Conservation (phyloP, 2,797 vertebrate species). For the Novumbra hubbsi region DNA sequence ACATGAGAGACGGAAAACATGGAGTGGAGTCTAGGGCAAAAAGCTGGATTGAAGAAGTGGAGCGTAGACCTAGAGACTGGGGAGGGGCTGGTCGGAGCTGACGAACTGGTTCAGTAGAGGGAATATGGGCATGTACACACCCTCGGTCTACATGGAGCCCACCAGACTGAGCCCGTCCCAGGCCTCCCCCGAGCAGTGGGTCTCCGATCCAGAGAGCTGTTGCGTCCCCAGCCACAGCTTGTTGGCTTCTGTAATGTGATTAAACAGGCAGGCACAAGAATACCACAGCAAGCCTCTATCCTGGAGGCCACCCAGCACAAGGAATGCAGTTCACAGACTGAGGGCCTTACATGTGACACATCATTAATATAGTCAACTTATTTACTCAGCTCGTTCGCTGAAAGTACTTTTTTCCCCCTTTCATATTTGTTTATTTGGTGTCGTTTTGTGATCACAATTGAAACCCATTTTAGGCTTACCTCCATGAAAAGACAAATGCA, state of each 20-base stretch:
- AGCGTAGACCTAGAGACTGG: background rate
- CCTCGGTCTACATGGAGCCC: background rate
- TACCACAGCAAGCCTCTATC: constrained; percentile 61
- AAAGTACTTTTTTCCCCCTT: constrained; percentile 25
- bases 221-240: constrained; percentile 33
- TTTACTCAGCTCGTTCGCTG: background rate
- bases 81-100: background rate
- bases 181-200: constrained; percentile 26
- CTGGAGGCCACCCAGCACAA: constrained; percentile 61
- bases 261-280: constrained; percentile 72
- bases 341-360: constrained; percentile 57
- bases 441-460: background rate
- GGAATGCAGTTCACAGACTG: constrained; percentile 59
- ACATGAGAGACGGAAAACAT: constrained; percentile 80
- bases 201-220: constrained; percentile 36
- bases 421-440: constrained; percentile 17
- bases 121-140: background rate
- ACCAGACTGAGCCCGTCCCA: background rate
- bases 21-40: constrained; percentile 40
- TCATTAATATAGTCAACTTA: constrained; percentile 38
- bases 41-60: constrained; percentile 6
- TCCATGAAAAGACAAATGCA: background rate
- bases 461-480: constrained; percentile 9
- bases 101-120: background rate
- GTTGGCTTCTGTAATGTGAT: constrained; percentile 61